phyloP scores from a whole-genome alignment of 2,797 vertebrate species.

The Hydrophis major region DNA sequence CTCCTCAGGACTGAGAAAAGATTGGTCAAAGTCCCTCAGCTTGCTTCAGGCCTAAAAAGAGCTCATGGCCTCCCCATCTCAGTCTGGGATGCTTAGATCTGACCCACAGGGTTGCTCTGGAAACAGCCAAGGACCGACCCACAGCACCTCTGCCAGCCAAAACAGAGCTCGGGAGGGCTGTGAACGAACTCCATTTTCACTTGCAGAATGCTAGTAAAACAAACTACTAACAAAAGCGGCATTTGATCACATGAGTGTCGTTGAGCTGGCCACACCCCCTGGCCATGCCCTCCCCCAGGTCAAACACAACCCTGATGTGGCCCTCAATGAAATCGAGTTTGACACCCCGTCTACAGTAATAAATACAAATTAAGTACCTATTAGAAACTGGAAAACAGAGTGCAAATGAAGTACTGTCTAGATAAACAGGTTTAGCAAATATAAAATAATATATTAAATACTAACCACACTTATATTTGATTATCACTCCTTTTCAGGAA shows the following conservation, averaged over 20 bases:
- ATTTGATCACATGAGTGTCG: no score
- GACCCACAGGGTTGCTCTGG: no score
- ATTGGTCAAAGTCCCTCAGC: background rate
- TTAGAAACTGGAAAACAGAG: background rate
- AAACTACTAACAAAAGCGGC: no score
- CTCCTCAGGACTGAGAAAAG: background rate
- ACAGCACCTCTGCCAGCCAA: no score
- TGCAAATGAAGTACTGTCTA: background rate
- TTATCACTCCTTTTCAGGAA: background rate
- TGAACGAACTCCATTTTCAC: no score
- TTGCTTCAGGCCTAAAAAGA: background rate
- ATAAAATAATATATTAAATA: background rate
- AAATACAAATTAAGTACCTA: background rate
- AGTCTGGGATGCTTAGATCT: background rate
- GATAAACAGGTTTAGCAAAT: background rate
- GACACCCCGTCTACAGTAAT: background rate
- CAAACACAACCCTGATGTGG: no score
- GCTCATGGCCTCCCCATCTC: background rate
- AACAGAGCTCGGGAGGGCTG: no score
- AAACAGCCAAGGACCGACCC: no score
- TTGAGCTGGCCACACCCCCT: no score
- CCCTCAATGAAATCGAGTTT: no score
- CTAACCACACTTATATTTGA: background rate
- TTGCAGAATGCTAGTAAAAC: no score
- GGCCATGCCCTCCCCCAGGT: no score